Evolutionary conservation across 2,888 invertebrate species (phyloP).

Genomic region (Dendrolimus pini): DNA sequence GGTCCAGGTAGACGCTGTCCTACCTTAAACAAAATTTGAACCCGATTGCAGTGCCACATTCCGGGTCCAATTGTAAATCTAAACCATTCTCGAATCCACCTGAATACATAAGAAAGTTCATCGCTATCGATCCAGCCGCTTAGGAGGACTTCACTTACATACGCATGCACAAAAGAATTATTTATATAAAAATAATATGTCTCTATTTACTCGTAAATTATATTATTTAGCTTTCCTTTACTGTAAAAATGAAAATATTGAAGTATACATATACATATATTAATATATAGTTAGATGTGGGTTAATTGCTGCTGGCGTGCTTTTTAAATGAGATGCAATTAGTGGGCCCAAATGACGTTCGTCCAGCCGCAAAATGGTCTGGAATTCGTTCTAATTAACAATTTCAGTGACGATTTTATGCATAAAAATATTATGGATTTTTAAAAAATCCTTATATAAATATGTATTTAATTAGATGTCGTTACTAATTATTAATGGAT

Average conservation of each 20-base stretch:
- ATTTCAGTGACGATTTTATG: slow-evolving; percentile 7
- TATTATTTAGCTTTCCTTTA: too few species aligned
- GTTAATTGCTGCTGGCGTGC: slow-evolving; percentile 45
- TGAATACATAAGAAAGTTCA: too few species aligned
- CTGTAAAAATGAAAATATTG: slow-evolving; percentile 6
- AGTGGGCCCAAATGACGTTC: slow-evolving; percentile 33
- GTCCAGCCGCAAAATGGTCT: slow-evolving; percentile 32
- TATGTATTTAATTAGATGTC: background rate
- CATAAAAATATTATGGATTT: background rate
- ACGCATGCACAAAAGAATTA: too few species aligned
- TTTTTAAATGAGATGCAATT: slow-evolving; percentile 59
- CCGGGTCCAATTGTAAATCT: too few species aligned
- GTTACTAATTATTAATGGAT: background rate
- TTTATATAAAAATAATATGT: too few species aligned
- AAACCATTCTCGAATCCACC: too few species aligned
- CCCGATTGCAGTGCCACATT: too few species aligned
- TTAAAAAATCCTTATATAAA: background rate
- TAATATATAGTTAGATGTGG: slow-evolving; percentile 37
- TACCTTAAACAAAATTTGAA: too few species aligned
- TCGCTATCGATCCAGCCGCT: too few species aligned
- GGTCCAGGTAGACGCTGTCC: too few species aligned
- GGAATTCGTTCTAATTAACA: slow-evolving; percentile 45
- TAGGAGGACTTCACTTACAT: too few species aligned
- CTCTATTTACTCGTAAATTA: too few species aligned
- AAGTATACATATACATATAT: slow-evolving; percentile 4